Evolutionary conservation across 2,797 vertebrate species (phyloP), one percentile per base, ranked within the genome.

Genomic region (Micromesistius poutassou): DNA sequence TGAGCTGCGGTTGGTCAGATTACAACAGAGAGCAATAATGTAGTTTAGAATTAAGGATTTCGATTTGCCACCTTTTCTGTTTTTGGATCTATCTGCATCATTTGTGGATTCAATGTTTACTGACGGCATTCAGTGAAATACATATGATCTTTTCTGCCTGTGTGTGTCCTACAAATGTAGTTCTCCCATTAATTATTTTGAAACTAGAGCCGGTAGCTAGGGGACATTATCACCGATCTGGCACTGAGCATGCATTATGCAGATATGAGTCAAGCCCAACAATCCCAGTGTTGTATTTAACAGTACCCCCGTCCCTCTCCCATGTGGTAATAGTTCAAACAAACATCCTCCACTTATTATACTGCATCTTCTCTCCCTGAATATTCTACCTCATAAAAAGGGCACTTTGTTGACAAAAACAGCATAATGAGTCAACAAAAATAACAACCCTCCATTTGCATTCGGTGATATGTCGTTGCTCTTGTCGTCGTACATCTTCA

Each of bases 401-500:
- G 71, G 8, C 71, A 33, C 71, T 72, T 72, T 72, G 71, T 72
- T 10, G 71, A 31, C 31, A 35, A 72, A 72, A 35, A 72, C 71
- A 72, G 31, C n/a, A 71, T 30, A 71, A 31, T 31, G 68, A 71
- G 10, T 31, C 10, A 71, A 12, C 14, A 71, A 71, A 14, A 31
- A 71, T 13, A 71, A 71, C 6, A 14, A 28, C 8, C 5, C 28
- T 71, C 25, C 30, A 36, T 33, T 72, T 70, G 66, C 68, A 71
- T 71, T 31, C 3, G 30, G 68, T 71, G 68, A 36, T 72, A 4
- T 36, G 71, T 8, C 36, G 76, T n/a, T 78, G 76, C 50, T 82
- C 73, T 78, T 79, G 72, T 79, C 83, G 77, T 81, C 77, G 40
- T 55, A 73, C 76, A 7, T 62, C 75, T 81, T 72, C 38, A 79